Percentiles rank a stretch among this genome's conserved stretches.
These are phyloP conservation scores for Melierax canorus DNA, from an alignment of 2,113 vertebrate genomes.

Conservation along the genomic window DNA sequence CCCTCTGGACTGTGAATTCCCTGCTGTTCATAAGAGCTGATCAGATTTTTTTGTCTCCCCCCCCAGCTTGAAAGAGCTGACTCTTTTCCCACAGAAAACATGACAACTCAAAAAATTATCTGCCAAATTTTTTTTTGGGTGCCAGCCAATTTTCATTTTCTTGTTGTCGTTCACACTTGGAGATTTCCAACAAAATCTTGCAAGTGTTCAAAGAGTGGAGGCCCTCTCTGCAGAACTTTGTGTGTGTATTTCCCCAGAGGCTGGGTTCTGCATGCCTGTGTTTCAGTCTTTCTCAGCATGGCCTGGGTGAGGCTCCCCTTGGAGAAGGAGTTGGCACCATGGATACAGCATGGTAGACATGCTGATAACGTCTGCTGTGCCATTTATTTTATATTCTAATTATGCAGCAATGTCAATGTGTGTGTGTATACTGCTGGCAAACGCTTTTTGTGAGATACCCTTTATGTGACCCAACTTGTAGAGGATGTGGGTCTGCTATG, in stretches of 20 bases:
- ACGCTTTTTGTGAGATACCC: not conserved
- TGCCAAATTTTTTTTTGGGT: not conserved
- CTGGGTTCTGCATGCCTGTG: not conserved
- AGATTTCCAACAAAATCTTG: conserved; percentile 3
- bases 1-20: not conserved
- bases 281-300: not conserved
- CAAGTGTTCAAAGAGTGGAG: not conserved
- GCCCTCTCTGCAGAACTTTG: conserved; percentile 9
- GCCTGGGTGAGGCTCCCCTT: not conserved
- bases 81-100: conserved; percentile 20
- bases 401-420: not conserved
- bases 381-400: conserved; percentile 12
- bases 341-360: conserved; percentile 1
- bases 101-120: conserved; percentile 40
- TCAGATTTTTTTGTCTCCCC: not conserved
- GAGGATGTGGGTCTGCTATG: not conserved
- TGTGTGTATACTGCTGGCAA: not conserved
- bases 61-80: not conserved
- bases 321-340: not conserved
- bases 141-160: conserved; percentile 15
- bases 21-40: not conserved
- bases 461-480: not conserved
- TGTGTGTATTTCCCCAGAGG: not conserved
- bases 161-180: conserved; percentile 25
- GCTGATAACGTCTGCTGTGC: not conserved